phyloP scores from a whole-genome alignment of 2,113 vertebrate genomes.

The Polyodon spathula region DNA sequence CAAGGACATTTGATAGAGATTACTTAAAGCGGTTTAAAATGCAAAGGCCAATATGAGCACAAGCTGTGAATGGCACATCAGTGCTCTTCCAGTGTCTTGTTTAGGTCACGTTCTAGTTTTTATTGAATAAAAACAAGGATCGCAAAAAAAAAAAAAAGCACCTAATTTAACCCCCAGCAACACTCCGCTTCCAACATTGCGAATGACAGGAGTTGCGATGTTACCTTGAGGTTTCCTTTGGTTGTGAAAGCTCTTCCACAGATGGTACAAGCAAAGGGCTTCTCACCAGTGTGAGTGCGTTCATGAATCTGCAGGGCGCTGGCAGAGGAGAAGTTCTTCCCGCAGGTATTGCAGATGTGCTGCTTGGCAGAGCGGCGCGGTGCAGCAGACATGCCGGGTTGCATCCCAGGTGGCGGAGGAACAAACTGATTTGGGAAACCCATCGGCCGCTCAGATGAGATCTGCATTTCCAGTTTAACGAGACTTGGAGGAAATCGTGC shows the following conservation, averaged over 20 bases:
- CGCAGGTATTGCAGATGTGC: conserved; percentile 75
- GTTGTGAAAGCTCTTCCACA: conserved; percentile 93
- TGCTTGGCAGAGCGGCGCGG: conserved; percentile 79
- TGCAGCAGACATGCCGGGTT: conserved; percentile 54
- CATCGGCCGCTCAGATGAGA: conserved; percentile 58
- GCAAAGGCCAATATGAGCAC: no score
- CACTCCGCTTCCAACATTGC: not conserved
- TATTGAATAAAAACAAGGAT: conserved; percentile 4
- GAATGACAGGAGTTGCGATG: not conserved
- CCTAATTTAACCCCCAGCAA: not conserved
- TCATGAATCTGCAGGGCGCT: conserved; percentile 95
- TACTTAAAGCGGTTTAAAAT: no score
- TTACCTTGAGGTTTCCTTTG: conserved; percentile 93
- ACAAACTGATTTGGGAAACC: conserved; percentile 57
- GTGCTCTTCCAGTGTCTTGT: no score
- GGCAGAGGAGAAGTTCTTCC: conserved; percentile 94
- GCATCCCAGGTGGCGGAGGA: conserved; percentile 64
- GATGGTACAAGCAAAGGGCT: conserved; percentile 87
- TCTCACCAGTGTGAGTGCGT: conserved; percentile 92
- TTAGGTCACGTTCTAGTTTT: no score
- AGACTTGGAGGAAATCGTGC: conserved; percentile 73
- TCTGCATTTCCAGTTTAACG: conserved; percentile 81
- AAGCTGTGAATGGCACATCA: no score
- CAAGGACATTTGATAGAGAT: no score
- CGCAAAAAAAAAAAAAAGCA: not conserved